Conservation (phyloP, 2,113 vertebrate species). For the Aramus guarauna region DNA sequence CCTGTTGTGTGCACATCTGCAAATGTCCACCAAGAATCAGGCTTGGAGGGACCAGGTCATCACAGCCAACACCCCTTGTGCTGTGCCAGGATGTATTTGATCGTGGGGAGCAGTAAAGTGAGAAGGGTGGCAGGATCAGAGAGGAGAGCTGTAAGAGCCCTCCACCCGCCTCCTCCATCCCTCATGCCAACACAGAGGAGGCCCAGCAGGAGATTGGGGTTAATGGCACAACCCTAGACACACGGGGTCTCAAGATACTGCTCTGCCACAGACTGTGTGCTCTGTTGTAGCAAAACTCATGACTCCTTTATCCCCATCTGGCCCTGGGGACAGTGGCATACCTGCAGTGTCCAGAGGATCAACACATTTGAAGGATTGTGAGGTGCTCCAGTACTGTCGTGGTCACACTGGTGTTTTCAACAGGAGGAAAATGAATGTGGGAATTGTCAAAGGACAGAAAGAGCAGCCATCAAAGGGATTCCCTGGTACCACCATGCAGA, state of each 20-base stretch:
- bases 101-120: not conserved
- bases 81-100: not conserved
- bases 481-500: not conserved
- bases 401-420: not conserved
- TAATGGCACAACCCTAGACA: not conserved
- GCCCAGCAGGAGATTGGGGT: not conserved
- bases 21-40: not conserved
- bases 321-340: not conserved
- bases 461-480: not conserved
- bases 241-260: rapidly evolving
- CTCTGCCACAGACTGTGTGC: not conserved
- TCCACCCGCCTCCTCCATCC: not conserved
- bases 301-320: not conserved
- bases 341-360: not conserved
- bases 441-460: not conserved
- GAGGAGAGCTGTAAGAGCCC: not conserved
- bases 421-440: not conserved
- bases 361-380: not conserved
- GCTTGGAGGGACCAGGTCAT: not conserved
- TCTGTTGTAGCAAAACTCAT: not conserved
- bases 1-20: not conserved
- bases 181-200: not conserved
- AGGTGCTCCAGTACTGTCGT: not conserved
- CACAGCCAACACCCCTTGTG: not conserved
- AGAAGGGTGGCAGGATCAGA: not conserved